A percentile compares a stretch with the other conserved stretches of the same genome.
phyloP scores from a whole-genome alignment of 1,140 invertebrate genomes.

The Brachionus angularis region DNA sequence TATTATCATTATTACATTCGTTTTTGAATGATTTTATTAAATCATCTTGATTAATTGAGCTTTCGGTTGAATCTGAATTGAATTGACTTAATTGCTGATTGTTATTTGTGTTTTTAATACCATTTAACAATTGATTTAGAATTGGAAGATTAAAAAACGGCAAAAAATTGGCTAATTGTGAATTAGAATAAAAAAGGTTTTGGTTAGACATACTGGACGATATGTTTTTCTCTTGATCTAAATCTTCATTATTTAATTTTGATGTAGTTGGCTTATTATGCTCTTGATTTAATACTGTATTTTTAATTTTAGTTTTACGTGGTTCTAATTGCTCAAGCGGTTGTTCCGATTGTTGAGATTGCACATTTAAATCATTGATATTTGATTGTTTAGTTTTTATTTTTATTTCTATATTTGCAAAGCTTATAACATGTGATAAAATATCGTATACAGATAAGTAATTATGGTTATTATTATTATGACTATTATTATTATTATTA shows the following conservation, averaged over 20 bases:
- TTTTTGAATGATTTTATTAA: too few relatives aligned
- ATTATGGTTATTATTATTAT: background rate
- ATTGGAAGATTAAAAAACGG: conserved; percentile 21
- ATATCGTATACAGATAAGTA: conserved; percentile 25
- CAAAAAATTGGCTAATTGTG: conserved; percentile 11
- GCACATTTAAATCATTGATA: background rate
- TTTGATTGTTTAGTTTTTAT: conserved; percentile 9
- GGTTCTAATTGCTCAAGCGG: too few relatives aligned
- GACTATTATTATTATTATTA: background rate
- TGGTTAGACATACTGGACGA: background rate
- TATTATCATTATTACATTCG: background rate
- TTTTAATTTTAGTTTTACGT: too few relatives aligned
- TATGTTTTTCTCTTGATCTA: background rate
- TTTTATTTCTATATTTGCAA: conserved; percentile 16
- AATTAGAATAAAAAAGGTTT: conserved; percentile 10
- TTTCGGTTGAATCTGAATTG: too few relatives aligned
- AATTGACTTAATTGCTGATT: too few relatives aligned
- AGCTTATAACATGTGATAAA: conserved; percentile 37
- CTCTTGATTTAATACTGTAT: too few relatives aligned
- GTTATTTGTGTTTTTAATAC: conserved; percentile 20
- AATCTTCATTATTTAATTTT: background rate
- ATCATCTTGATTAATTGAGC: too few relatives aligned
- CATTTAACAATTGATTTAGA: background rate
- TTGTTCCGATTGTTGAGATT: too few relatives aligned
- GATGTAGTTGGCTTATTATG: too few relatives aligned